Conservation (phyloP, 1,140 invertebrate genomes). For the Chlorops oryzae region DNA sequence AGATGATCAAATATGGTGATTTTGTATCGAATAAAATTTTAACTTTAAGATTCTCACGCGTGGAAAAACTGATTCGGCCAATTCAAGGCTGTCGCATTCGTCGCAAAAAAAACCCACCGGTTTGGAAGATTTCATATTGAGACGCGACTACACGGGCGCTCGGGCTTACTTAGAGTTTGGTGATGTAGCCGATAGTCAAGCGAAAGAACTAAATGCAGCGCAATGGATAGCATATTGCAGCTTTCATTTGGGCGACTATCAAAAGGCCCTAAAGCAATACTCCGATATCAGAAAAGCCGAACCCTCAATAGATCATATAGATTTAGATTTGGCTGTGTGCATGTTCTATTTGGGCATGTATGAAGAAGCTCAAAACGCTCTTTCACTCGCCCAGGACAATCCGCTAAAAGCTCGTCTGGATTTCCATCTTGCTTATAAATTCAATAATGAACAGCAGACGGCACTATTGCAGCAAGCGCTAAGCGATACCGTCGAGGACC, state of each 20-base stretch:
- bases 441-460: slow-evolving; percentile 78
- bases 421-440: slow-evolving; percentile 93
- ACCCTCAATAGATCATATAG: slow-evolving; percentile 52
- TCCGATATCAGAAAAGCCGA: slow-evolving; percentile 51
- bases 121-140: slow-evolving; percentile 84
- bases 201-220: slow-evolving; percentile 57
- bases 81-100: slow-evolving; percentile 47
- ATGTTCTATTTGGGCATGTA: slow-evolving; percentile 89
- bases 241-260: slow-evolving; percentile 93
- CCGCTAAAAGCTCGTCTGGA: slow-evolving; percentile 68
- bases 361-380: slow-evolving; percentile 59
- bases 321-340: slow-evolving; percentile 84
- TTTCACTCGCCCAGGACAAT: slow-evolving; percentile 56
- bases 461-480: slow-evolving; percentile 77
- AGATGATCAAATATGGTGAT: too few species aligned
- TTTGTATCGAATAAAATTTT: too few species aligned
- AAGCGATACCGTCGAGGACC: slow-evolving; percentile 87
- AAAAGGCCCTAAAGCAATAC: slow-evolving; percentile 73
- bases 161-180: slow-evolving; percentile 80
- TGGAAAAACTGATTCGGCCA: slow-evolving; percentile 59
- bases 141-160: slow-evolving; percentile 89
- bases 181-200: slow-evolving; percentile 52
- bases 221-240: slow-evolving; percentile 91
- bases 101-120: slow-evolving; percentile 58
- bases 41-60: slow-evolving; percentile 61